Conservation (phyloP, 2,888 invertebrate species). For the Sminthurides aquaticus region DNA sequence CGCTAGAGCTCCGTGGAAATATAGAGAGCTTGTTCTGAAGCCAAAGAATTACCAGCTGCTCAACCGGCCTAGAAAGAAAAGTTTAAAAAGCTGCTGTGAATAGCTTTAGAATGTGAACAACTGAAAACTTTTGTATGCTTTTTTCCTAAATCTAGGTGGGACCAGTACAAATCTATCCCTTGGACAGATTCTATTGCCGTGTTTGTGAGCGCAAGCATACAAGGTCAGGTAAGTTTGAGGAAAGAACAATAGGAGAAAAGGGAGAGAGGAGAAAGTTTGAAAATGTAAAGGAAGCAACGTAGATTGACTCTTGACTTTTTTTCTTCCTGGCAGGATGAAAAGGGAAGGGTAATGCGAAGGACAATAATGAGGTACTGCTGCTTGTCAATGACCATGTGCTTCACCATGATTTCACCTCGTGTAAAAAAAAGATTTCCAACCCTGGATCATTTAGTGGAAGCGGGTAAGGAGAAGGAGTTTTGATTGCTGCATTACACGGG, state of each 20-base stretch:
- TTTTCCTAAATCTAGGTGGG: conserved; percentile 60
- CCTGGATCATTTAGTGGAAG: conserved; percentile 72
- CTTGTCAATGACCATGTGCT: conserved; percentile 76
- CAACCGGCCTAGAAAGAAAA: too few relatives aligned
- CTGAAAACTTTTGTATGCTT: too few relatives aligned
- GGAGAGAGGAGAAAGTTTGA: too few relatives aligned
- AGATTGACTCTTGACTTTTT: not conserved
- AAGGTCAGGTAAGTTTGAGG: conserved; percentile 56
- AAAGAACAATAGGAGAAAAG: too few relatives aligned
- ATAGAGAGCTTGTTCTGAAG: too few relatives aligned
- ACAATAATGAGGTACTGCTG: conserved; percentile 76
- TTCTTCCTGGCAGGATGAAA: conserved; percentile 59
- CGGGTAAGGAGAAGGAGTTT: too few relatives aligned
- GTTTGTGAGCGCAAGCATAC: conserved; percentile 74
- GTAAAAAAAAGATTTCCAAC: conserved; percentile 85
- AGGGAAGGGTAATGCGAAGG: conserved; percentile 71
- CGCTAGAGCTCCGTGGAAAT: too few relatives aligned
- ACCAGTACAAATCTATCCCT: conserved; percentile 71
- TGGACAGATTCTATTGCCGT: conserved; percentile 81
- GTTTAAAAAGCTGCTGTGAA: too few relatives aligned
- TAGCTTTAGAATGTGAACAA: too few relatives aligned
- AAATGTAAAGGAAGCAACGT: too few relatives aligned
- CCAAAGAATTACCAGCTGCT: too few relatives aligned
- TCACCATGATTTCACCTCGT: conserved; percentile 75
- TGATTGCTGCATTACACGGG: too few relatives aligned